Conservation (phyloP, 2,113 vertebrate genomes). For the Thalassoma bifasciatum region DNA sequence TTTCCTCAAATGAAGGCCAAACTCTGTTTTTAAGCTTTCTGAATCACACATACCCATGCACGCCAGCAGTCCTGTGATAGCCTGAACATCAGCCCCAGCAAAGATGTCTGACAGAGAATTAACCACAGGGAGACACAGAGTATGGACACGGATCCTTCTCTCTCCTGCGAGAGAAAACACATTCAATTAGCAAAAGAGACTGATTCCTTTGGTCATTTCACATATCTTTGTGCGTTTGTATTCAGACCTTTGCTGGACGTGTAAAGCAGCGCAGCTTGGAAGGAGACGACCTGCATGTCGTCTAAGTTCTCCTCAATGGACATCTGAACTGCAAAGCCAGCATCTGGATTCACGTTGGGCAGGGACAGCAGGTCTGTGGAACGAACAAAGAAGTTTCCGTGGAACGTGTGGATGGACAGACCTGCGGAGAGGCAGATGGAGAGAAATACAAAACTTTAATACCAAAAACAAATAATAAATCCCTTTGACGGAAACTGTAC, state of each 20-base stretch:
- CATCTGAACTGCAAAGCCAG: constrained; percentile 98
- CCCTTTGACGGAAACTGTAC: too few relatives aligned
- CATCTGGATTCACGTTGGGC: constrained; percentile 97
- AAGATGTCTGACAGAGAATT: constrained; percentile 92
- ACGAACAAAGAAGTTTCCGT: constrained; percentile 98
- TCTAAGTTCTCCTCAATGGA: constrained; percentile 94
- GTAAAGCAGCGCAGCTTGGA: constrained; percentile 96
- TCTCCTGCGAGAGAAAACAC: constrained; percentile 84
- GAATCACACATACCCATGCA: constrained; percentile 90
- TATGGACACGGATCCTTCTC: constrained; percentile 96
- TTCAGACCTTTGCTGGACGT: constrained; percentile 95
- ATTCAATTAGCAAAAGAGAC: background rate
- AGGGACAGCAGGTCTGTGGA: constrained; percentile 97
- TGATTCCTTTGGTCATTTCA: background rate
- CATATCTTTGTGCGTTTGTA: background rate
- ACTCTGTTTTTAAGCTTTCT: too few relatives aligned
- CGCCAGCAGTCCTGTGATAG: constrained; percentile 91
- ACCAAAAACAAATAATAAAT: too few relatives aligned
- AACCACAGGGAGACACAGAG: constrained; percentile 95
- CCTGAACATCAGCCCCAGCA: constrained; percentile 95
- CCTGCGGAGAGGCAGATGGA: constrained; percentile 76
- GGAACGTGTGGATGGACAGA: constrained; percentile 98
- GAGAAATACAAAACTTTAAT: background rate
- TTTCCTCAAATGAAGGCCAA: too few relatives aligned
- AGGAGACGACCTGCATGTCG: constrained; percentile 92